Percentiles rank a stretch among this genome's conserved stretches.
Evolutionary conservation across 1,140 invertebrate genomes (phyloP).

Genomic region (Parapsyche elsis): DNA sequence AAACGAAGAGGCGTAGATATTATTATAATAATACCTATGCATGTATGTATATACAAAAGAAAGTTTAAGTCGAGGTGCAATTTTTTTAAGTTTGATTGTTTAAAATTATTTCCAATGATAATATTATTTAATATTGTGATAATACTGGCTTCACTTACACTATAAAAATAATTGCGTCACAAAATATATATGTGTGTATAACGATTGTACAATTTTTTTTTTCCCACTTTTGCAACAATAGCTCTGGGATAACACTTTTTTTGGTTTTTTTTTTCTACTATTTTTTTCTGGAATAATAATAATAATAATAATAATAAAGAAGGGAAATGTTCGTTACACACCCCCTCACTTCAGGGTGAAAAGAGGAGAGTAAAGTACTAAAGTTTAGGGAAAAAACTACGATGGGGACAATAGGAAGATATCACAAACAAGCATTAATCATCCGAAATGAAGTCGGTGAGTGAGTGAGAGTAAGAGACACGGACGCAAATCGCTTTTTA

Average conservation of each 20-base stretch:
- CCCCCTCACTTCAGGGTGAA: too few relatives aligned
- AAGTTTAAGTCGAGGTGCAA: too few relatives aligned
- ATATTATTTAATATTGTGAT: neutral
- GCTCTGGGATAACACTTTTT: neutral
- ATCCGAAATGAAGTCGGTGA: conserved; percentile 36
- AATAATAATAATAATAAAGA: neutral
- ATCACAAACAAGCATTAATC: conserved; percentile 37
- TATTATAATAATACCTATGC: too few relatives aligned
- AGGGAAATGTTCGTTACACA: too few relatives aligned
- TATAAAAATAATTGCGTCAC: conserved; percentile 22
- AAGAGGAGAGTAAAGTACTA: too few relatives aligned
- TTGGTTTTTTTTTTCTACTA: neutral
- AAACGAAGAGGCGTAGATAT: too few relatives aligned
- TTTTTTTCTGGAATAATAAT: neutral
- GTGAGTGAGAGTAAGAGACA: neutral
- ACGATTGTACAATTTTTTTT: conserved; percentile 13
- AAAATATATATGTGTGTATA: conserved; percentile 25
- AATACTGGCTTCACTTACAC: conserved; percentile 29
- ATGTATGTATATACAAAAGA: too few relatives aligned
- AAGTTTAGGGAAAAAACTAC: conserved; percentile 1
- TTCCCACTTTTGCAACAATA: neutral
- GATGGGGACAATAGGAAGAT: conserved; percentile 18
- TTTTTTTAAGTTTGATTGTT: too few relatives aligned
- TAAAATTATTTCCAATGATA: too few relatives aligned
- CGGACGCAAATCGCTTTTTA: conserved; percentile 34